Conservation (phyloP, 2,888 invertebrate genomes). For the Drosophila anceps region DNA sequence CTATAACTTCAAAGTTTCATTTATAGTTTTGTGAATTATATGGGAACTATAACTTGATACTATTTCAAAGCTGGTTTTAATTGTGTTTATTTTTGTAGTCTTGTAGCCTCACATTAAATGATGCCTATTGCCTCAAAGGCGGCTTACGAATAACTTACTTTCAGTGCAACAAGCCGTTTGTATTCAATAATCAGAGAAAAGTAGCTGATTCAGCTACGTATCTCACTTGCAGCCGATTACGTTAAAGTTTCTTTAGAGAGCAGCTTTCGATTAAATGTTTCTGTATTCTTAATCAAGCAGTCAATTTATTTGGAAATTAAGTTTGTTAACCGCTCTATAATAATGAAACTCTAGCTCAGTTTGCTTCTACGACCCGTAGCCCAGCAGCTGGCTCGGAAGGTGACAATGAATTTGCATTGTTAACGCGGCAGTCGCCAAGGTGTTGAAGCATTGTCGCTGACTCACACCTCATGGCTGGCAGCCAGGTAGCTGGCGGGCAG, state of each 20-base stretch:
- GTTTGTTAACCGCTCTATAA: slow-evolving; percentile 9
- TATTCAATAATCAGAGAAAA: too few species aligned
- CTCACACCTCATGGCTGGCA: slow-evolving; percentile 40
- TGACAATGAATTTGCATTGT: slow-evolving; percentile 82
- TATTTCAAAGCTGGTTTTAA: neutral
- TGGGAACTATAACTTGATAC: neutral
- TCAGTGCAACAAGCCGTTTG: too few species aligned
- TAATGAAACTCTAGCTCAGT: neutral
- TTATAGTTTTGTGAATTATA: neutral
- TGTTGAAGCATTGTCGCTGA: slow-evolving; percentile 52
- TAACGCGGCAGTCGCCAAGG: slow-evolving; percentile 64
- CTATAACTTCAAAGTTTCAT: too few species aligned
- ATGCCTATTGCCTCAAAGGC: too few species aligned
- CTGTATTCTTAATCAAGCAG: slow-evolving; percentile 24
- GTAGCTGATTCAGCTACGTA: too few species aligned
- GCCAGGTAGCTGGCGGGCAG: slow-evolving; percentile 30
- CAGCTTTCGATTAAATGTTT: slow-evolving; percentile 7
- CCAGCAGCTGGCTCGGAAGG: slow-evolving; percentile 38
- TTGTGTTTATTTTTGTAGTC: neutral
- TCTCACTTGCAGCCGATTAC: neutral
- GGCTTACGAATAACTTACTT: too few species aligned
- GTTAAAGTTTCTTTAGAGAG: neutral
- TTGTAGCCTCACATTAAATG: neutral
- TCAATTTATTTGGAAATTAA: slow-evolving; percentile 24
- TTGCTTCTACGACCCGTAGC: neutral